phyloP scores from a whole-genome alignment of 2,113 vertebrate species.

The Pholis gunnellus region DNA sequence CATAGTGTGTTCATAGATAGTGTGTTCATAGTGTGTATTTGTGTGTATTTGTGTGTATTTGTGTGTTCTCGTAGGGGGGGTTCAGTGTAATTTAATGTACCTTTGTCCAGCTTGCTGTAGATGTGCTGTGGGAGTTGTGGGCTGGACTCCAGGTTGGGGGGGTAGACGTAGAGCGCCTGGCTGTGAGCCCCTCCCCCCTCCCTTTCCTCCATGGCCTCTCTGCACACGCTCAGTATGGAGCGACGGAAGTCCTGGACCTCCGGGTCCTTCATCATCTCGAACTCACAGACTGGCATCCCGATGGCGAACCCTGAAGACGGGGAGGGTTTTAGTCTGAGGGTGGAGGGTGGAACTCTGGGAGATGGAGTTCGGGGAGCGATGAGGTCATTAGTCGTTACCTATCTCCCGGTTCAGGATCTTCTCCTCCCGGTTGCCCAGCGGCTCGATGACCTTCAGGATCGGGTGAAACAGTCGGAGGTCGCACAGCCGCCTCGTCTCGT shows the following conservation, averaged over 20 bases:
- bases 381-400: conserved; percentile 62
- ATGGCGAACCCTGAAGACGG: conserved; percentile 81
- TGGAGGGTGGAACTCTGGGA: not conserved
- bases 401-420: conserved; percentile 88
- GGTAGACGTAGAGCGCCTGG: conserved; percentile 86
- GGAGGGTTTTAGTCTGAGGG: not conserved
- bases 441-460: conserved; percentile 87
- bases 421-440: conserved; percentile 85
- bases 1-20: not conserved
- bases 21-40: not conserved
- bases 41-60: too few relatives aligned
- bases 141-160: conserved; percentile 85
- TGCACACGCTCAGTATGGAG: conserved; percentile 82
- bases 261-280: conserved; percentile 79
- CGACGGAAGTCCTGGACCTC: conserved; percentile 80
- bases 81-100: conserved; percentile 49
- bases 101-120: conserved; percentile 85
- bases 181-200: conserved; percentile 83
- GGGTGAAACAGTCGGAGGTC: conserved; percentile 87
- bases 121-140: conserved; percentile 84
- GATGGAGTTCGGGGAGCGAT: not conserved
- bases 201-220: conserved; percentile 86
- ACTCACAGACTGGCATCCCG: conserved; percentile 86
- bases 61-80: not conserved
- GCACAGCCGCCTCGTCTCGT: conserved; percentile 84